Evolutionary conservation across 2,888 invertebrate species (phyloP).

Genomic region (Pheosia gnoma): DNA sequence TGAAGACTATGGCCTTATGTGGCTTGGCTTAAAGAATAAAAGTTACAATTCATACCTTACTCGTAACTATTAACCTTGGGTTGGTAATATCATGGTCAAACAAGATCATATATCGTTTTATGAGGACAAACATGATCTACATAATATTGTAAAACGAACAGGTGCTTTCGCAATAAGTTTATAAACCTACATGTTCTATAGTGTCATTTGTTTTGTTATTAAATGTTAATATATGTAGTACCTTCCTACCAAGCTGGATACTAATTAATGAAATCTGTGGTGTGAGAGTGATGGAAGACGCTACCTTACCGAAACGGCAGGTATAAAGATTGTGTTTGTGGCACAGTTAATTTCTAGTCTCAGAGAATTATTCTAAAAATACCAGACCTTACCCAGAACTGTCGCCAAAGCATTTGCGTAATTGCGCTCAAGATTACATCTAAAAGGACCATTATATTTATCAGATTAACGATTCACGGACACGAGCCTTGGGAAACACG

Average conservation of each 20-base stretch:
- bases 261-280: no score
- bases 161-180: neutral
- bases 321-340: no score
- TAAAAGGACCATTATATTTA: constrained; percentile 1
- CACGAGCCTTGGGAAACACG: neutral
- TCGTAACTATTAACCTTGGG: neutral
- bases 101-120: constrained; percentile 1
- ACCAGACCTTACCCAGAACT: neutral
- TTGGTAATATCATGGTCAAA: constrained; percentile 1
- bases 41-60: neutral
- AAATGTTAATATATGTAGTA: no score
- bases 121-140: neutral
- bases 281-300: no score
- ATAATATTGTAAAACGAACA: neutral
- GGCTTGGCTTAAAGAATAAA: neutral
- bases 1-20: constrained; percentile 12
- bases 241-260: no score
- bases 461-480: constrained; percentile 6
- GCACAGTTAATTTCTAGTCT: no score
- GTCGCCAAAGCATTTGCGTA: neutral
- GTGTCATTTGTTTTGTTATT: no score
- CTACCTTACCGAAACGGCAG: no score
- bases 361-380: neutral
- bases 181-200: no score
- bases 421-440: neutral